Conservation (phyloP, 1,140 invertebrate genomes). For the Papilio helenus region DNA sequence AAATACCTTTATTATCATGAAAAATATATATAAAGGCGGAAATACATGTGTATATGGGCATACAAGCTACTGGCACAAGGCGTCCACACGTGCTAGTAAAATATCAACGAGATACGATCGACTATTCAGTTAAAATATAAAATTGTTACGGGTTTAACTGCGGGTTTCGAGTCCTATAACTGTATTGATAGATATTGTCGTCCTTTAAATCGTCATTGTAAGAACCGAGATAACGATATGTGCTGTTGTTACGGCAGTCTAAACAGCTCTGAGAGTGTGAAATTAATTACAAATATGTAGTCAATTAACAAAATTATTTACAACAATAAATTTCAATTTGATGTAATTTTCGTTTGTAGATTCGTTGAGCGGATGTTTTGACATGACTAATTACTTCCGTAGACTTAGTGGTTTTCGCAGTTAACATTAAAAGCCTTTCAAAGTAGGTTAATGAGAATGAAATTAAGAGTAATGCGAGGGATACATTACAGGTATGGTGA, state of each 20-base stretch:
- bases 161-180: too few species aligned
- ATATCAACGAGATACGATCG: too few species aligned
- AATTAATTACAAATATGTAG: background rate
- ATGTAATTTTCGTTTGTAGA: background rate
- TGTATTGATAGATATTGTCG: too few species aligned
- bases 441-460: slow-evolving; percentile 5
- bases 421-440: slow-evolving; percentile 21
- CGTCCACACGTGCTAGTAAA: too few species aligned
- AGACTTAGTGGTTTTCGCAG: slow-evolving; percentile 20
- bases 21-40: too few species aligned
- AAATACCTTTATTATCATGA: background rate
- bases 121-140: too few species aligned
- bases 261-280: background rate
- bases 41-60: too few species aligned
- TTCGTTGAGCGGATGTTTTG: slow-evolving; percentile 16
- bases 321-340: background rate
- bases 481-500: slow-evolving; percentile 7
- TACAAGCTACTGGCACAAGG: too few species aligned
- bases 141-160: too few species aligned
- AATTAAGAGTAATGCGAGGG: slow-evolving; percentile 23
- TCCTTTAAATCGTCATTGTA: too few species aligned
- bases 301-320: background rate
- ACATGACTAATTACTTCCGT: slow-evolving; percentile 11
- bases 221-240: too few species aligned
- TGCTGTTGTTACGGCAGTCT: too few species aligned